Percentiles rank a stretch among this genome's conserved stretches.
Conservation (phyloP, 2,113 vertebrate genomes). For the Microtus ochrogaster region DNA sequence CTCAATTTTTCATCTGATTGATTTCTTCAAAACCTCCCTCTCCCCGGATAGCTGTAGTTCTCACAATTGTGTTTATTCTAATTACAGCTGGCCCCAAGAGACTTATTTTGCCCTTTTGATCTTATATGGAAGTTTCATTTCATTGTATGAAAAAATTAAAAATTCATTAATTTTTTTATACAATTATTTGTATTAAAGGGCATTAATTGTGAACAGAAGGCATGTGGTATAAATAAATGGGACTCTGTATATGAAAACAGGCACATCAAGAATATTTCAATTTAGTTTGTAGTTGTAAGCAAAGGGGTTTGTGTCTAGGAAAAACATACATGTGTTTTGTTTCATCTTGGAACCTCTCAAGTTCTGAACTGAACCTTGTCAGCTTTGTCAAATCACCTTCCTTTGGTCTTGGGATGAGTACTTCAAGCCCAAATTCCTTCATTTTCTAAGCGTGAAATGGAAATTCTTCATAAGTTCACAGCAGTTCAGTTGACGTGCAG, state of each 20-base stretch:
- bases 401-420: slow-evolving; percentile 44
- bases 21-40: slow-evolving; percentile 68
- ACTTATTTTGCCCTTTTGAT: slow-evolving; percentile 65
- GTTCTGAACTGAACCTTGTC: not conserved
- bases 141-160: slow-evolving; percentile 74
- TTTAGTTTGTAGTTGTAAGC: slow-evolving; percentile 39
- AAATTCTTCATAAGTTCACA: not conserved
- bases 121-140: slow-evolving; percentile 62
- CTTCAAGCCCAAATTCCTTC: not conserved
- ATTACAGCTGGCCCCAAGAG: slow-evolving; percentile 69
- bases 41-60: slow-evolving; percentile 48
- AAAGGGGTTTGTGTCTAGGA: not conserved
- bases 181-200: not conserved
- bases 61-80: slow-evolving; percentile 63
- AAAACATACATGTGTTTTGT: not conserved
- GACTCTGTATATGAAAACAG: slow-evolving; percentile 23
- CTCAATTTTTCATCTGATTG: slow-evolving; percentile 74
- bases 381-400: slow-evolving; percentile 27
- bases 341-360: not conserved
- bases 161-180: not conserved
- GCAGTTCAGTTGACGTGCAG: not conserved
- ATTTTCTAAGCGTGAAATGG: slow-evolving; percentile 45
- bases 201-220: slow-evolving; percentile 58
- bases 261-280: not conserved
- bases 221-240: not conserved